Conservation (phyloP, 2,113 vertebrate genomes). For the Nycticebus coucang region DNA sequence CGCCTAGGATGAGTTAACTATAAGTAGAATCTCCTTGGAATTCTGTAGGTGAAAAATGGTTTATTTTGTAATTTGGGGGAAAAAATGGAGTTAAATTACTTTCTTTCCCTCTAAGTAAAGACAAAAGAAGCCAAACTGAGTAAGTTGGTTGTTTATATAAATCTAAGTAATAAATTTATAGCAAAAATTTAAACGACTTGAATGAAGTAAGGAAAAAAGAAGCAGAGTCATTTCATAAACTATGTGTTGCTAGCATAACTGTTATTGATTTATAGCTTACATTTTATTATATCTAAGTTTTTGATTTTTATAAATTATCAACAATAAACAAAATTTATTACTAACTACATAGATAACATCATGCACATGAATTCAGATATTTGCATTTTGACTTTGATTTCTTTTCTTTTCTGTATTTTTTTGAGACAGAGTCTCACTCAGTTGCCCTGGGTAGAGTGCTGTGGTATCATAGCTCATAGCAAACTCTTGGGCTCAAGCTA, state of each 20-base stretch:
- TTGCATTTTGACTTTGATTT: conserved; percentile 32
- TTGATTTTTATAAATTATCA: conserved; percentile 20
- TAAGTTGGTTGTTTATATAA: background rate
- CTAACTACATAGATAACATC: background rate
- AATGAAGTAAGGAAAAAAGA: conserved; percentile 10
- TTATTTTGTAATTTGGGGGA: conserved; percentile 12
- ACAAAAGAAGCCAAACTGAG: conserved; percentile 33
- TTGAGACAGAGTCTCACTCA: too few relatives aligned
- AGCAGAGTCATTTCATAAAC: conserved; percentile 15
- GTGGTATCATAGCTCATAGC: too few relatives aligned
- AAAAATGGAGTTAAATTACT: conserved; percentile 40
- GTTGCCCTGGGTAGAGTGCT: too few relatives aligned
- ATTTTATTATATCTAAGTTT: background rate
- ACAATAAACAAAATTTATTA: background rate
- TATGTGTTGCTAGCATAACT: background rate
- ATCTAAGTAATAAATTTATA: conserved; percentile 19
- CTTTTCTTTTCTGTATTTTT: too few relatives aligned
- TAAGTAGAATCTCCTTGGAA: conserved; percentile 55
- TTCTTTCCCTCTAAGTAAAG: background rate
- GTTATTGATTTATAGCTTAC: background rate
- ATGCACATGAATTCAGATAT: background rate
- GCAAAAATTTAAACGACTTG: conserved; percentile 27
- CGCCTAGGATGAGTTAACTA: conserved; percentile 45
- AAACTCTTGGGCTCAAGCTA: too few relatives aligned
- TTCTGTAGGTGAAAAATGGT: conserved; percentile 47